Base-by-base conservation (phyloP, 2,113 vertebrate species). In the Neotragus pygmaeus region DNA sequence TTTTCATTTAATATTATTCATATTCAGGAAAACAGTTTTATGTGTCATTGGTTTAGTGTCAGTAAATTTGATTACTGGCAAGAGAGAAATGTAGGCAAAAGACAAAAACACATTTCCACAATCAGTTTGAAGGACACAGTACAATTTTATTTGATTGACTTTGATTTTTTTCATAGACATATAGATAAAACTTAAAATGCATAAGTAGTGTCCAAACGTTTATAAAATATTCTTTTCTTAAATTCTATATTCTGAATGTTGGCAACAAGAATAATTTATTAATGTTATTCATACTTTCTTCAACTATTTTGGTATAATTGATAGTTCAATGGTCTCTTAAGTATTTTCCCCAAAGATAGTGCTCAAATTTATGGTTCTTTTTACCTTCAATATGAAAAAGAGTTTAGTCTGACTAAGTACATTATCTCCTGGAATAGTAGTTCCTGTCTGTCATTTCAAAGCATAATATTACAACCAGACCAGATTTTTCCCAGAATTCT, bases 1-100 rank as follows among this genome's bases (percentile, higher is more conserved):
- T 91, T 97, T 87, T 36, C 28, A 77, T 85, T 92, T 83, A 92
- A 47, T 94, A 5, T 51, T 80, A 80, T 88, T 96, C 45, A 49
- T 19, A 78, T 78, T 78, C 45, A 78, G 28, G 45, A 78, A 78
- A 80, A 43, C 39, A 27, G 39, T 33, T 80, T 21, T 66, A 10
- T 36, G 47, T 64, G 9, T 36, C 21, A 47, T 55, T 73, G 9
- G 73, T 84, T 83, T 95, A 66, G 30, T 66, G 36, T 78, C 36
- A 84, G 58, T 51, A 94, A 73, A 6, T 19, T 53, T 86, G 9
- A 73, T 62, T 93, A 85, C 39, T 86, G 15, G 58, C 2, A 80
- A 64, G 19, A 51, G 6, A 57, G 13, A 86, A 53, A 13, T 77
- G 57, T 58, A 87, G 55, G 21, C 28, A 96, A 70, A 92, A 73